Conservation (phyloP, 2,888 invertebrate species). For the Arge pagana region DNA sequence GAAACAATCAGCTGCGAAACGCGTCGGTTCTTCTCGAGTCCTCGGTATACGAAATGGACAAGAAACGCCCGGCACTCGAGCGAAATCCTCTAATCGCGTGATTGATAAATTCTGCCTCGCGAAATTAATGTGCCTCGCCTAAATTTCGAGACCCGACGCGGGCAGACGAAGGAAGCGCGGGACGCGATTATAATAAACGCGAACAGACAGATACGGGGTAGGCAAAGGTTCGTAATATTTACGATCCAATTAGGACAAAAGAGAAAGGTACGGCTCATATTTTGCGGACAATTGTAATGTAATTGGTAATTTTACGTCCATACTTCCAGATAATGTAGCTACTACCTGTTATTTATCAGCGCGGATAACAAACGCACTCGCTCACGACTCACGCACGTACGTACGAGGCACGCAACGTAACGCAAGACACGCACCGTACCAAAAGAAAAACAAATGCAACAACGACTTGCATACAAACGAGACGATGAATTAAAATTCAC, state of each 20-base stretch:
- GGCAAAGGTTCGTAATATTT: slow-evolving; percentile 7
- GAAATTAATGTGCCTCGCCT: not conserved
- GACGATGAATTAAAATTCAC: slow-evolving; percentile 15
- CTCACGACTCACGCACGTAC: not conserved
- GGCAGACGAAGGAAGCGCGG: not conserved
- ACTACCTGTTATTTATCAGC: not conserved
- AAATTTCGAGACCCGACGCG: too few relatives aligned
- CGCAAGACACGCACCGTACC: not conserved
- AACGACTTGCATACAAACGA: slow-evolving; percentile 18
- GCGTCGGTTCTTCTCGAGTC: too few relatives aligned
- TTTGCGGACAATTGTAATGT: slow-evolving; percentile 15
- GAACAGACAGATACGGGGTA: not conserved
- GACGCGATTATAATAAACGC: not conserved
- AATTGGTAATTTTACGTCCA: slow-evolving; percentile 16
- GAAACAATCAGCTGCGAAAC: too few relatives aligned
- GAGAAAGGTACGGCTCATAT: slow-evolving; percentile 13
- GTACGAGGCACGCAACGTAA: not conserved
- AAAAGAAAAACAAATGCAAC: slow-evolving; percentile 17
- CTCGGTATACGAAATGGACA: too few relatives aligned
- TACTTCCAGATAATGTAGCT: not conserved
- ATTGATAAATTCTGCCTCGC: not conserved
- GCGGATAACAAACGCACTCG: not conserved
- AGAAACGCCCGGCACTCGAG: too few relatives aligned
- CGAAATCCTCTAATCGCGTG: too few relatives aligned
- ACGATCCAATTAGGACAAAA: slow-evolving; percentile 20